Percentiles rank a stretch among this genome's conserved stretches.
phyloP scores from a whole-genome alignment of 2,797 vertebrate genomes.

The Sus cebifrons region DNA sequence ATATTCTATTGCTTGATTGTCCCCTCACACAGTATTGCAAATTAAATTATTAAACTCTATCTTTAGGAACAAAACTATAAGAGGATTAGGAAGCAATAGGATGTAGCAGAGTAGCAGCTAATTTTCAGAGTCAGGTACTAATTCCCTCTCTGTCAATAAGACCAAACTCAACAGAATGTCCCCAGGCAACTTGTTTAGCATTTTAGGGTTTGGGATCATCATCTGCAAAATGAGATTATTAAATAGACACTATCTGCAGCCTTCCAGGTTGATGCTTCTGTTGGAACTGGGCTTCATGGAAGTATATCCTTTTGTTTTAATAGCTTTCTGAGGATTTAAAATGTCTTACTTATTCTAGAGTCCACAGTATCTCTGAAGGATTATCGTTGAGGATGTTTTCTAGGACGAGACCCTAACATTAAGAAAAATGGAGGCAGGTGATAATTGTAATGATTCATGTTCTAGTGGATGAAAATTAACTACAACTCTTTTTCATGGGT shows the following conservation, averaged over 20 bases:
- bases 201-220: background rate
- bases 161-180: background rate
- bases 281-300: background rate
- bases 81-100: background rate
- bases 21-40: background rate
- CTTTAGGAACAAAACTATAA: constrained; percentile 58
- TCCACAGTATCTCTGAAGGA: background rate
- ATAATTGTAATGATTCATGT: background rate
- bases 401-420: constrained; percentile 27
- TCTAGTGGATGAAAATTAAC: background rate
- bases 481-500: background rate
- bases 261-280: background rate
- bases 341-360: background rate
- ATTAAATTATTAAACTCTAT: constrained; percentile 58
- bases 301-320: background rate
- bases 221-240: constrained; percentile 48
- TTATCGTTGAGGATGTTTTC: constrained; percentile 2
- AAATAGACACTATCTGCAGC: background rate
- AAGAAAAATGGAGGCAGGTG: background rate
- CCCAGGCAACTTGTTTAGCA: background rate
- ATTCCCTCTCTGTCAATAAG: background rate
- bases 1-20: background rate
- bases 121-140: background rate
- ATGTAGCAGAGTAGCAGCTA: background rate
- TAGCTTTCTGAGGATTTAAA: constrained; percentile 26